Evolutionary conservation across 2,888 invertebrate genomes (phyloP), one percentile per base, ranked within the genome.

Genomic region (Philereme transversata): DNA sequence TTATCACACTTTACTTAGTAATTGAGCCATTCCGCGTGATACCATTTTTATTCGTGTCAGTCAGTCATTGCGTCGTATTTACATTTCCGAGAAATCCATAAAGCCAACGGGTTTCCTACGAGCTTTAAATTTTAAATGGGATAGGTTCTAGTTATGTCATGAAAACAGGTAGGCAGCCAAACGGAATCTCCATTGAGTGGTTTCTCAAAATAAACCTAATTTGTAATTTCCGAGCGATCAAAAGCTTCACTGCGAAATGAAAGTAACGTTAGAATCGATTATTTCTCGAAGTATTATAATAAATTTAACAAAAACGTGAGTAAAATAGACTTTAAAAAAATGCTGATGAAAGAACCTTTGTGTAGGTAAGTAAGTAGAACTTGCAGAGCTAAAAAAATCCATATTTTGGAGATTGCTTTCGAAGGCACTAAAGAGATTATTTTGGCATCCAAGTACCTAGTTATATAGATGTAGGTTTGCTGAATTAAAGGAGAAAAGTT

Each of bases 31-130:
- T 52, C 49, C 47, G 40, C 51, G 51, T 62, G 54, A 10, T 33
- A 36, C 38, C 48, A 48, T 49, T 53, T 59, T 59, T 59, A 59
- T 53, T 59, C 49, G 44, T 22, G 22, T 22, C 22, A 22, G 22
- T 22, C 22, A 45, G 45, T 59, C 59, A 45, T 57, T 36, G 40
- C 35, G 60, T 41, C 49, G 36, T 40, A 40, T 33, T 33, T 48
- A 8, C 38, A 11, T 41, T 57, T 51, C 49, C 10, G 34, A 59
- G 59, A 59, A 54, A 53, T 38, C 34, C 7, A 48, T 52, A 47
- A 51, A 53, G n/a, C 41, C 40, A 33, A 34, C 40, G 50, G 49
- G 56, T 34, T 46, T 22, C 22, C 22, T 38, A 56, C 56, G 56
- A 46, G 22, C 43, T 8, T 43, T 10, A 47, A 51, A 51, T 57